These are phyloP conservation scores for Trichogramma pretiosum DNA, from an alignment of 1,140 invertebrate species.

Conservation along the genomic window DNA sequence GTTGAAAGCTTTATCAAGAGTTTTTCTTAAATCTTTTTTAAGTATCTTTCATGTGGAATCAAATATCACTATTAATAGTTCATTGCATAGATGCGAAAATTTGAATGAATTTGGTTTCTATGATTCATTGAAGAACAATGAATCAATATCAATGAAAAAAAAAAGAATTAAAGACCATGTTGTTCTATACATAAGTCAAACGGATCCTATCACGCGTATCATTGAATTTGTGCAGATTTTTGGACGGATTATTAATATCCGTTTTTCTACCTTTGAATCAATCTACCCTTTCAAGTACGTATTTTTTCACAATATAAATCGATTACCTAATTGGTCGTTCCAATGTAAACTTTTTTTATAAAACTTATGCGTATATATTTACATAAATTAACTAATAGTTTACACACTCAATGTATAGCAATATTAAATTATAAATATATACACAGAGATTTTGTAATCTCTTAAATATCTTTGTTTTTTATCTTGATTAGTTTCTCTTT, in stretches of 20 bases:
- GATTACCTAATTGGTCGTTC: conserved; percentile 15
- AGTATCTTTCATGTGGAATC: not conserved
- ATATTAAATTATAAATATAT: too few relatives aligned
- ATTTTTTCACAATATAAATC: conserved; percentile 3
- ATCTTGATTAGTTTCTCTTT: too few relatives aligned
- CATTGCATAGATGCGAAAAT: conserved; percentile 1
- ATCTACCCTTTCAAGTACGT: not conserved
- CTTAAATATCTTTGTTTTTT: too few relatives aligned
- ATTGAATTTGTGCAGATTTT: conserved; percentile 7
- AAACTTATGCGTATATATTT: too few relatives aligned
- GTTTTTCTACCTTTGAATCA: not conserved
- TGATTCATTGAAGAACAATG: too few relatives aligned
- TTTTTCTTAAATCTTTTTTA: too few relatives aligned
- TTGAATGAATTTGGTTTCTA: conserved; percentile 7
- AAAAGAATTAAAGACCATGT: conserved; percentile 7
- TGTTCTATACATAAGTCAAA: conserved; percentile 12
- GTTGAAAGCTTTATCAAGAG: too few relatives aligned
- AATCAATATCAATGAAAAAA: not conserved
- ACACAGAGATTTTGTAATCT: too few relatives aligned
- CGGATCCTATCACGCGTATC: too few relatives aligned
- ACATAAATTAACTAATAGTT: not conserved
- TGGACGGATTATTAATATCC: conserved; percentile 14
- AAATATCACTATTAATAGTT: not conserved
- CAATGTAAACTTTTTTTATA: too few relatives aligned
- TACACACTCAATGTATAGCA: not conserved